Percentiles rank a stretch among this genome's conserved stretches.
Evolutionary conservation across 2,888 invertebrate species (phyloP).

Genomic region (Calephelis perditalis): DNA sequence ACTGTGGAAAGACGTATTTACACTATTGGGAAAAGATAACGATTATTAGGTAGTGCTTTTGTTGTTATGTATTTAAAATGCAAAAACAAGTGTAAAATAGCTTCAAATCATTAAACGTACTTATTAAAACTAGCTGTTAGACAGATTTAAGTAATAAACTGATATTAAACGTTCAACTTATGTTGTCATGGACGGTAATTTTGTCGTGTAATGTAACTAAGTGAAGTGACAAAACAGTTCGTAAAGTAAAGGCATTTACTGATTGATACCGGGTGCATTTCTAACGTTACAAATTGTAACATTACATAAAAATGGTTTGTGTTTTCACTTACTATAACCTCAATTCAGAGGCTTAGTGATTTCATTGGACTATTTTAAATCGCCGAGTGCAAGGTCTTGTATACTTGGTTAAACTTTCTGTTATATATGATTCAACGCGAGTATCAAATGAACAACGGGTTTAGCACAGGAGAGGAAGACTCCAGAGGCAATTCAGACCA

Average conservation of each 20-base stretch:
- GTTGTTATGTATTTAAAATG: background rate
- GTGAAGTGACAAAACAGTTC: constrained; percentile 46
- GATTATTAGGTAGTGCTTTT: constrained; percentile 15
- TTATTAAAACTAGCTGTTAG: background rate
- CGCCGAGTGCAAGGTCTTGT: constrained; percentile 54
- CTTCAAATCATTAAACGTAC: background rate
- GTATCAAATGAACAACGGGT: constrained; percentile 88
- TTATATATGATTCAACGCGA: constrained; percentile 78
- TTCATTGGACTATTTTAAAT: constrained; percentile 57
- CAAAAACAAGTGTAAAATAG: constrained; percentile 4
- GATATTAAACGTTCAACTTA: background rate
- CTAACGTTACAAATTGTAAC: constrained; percentile 46
- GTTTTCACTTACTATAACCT: constrained; percentile 68
- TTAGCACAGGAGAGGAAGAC: constrained; percentile 94
- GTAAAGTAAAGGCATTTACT: constrained; percentile 30
- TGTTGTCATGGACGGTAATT: constrained; percentile 44
- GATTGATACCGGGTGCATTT: constrained; percentile 34
- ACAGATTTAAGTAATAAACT: constrained; percentile 6
- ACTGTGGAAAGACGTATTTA: constrained; percentile 12
- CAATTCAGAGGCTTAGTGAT: constrained; percentile 60
- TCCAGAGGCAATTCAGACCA: constrained; percentile 92
- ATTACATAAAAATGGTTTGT: constrained; percentile 46
- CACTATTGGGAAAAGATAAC: constrained; percentile 25
- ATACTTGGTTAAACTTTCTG: constrained; percentile 53
- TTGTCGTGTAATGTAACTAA: constrained; percentile 37